Conservation (phyloP, 2,797 vertebrate species). For the Chromis chromis region DNA sequence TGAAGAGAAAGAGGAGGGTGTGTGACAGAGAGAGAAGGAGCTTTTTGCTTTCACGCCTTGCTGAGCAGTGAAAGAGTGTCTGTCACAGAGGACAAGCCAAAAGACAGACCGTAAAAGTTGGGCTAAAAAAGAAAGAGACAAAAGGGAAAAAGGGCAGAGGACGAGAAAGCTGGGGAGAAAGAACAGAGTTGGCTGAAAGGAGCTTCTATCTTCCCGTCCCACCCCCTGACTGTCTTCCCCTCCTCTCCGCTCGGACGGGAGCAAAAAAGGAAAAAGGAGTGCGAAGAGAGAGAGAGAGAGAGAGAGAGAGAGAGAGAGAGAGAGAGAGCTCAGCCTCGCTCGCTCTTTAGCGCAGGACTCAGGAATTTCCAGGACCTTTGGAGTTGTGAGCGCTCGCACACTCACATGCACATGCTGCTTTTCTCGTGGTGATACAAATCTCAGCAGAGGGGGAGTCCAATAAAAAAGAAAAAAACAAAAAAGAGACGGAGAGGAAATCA, state of each 20-base stretch:
- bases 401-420: slow-evolving; percentile 49
- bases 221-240: slow-evolving; percentile 76
- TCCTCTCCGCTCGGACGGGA: slow-evolving; percentile 65
- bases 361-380: slow-evolving; percentile 80
- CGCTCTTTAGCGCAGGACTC: slow-evolving; percentile 74
- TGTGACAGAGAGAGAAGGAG: slow-evolving; percentile 34
- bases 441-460: slow-evolving; percentile 33
- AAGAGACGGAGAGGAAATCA: slow-evolving; percentile 24
- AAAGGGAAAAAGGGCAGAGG: slow-evolving; percentile 17
- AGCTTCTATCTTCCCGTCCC: slow-evolving; percentile 74
- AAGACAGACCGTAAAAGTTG: slow-evolving; percentile 71
- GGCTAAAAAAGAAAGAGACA: slow-evolving; percentile 46
- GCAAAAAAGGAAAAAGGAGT: slow-evolving; percentile 58
- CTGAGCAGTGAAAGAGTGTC: slow-evolving; percentile 66
- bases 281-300: slow-evolving; percentile 59
- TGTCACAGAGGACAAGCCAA: slow-evolving; percentile 61
- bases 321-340: slow-evolving; percentile 65
- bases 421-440: slow-evolving; percentile 53
- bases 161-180: slow-evolving; percentile 37
- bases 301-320: slow-evolving; percentile 38
- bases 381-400: slow-evolving; percentile 63
- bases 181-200: slow-evolving; percentile 73
- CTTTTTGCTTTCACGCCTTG: slow-evolving; percentile 64
- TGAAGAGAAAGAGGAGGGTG: slow-evolving; percentile 29
- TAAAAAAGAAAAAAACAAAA: slow-evolving; percentile 1